A percentile compares a stretch with the other conserved stretches of the same genome.
These are phyloP conservation scores for Ictidomys tridecemlineatus DNA, from an alignment of 2,113 vertebrate species.

Conservation along the genomic window DNA sequence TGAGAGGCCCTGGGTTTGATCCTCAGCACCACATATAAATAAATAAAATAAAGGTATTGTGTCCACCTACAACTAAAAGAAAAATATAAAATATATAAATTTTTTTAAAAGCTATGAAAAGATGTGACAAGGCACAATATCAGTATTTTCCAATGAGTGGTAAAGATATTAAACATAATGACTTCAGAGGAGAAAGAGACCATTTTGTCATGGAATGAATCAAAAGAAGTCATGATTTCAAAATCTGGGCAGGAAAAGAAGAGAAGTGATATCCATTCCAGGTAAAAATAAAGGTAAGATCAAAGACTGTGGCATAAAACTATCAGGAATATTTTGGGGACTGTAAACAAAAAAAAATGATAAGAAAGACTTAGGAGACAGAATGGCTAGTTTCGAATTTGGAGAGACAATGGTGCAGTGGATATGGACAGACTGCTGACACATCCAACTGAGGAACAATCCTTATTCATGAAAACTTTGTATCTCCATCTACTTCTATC, in stretches of 20 bases:
- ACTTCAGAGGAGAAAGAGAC: background rate
- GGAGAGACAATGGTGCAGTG: background rate
- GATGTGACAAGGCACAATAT: background rate
- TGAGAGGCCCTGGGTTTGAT: too few species aligned
- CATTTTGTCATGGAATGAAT: background rate
- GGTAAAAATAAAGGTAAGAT: background rate
- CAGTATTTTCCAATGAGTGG: background rate
- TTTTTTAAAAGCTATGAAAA: background rate
- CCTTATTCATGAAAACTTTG: background rate
- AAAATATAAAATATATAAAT: too few species aligned
- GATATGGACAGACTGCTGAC: background rate
- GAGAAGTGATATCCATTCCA: background rate
- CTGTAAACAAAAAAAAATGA: background rate
- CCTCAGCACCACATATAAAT: too few species aligned
- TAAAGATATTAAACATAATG: background rate
- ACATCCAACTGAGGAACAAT: background rate
- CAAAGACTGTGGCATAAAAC: background rate
- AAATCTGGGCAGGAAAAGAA: background rate
- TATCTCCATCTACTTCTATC: background rate
- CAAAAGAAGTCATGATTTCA: background rate
- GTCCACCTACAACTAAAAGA: too few species aligned
- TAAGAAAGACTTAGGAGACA: background rate
- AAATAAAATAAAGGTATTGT: too few species aligned
- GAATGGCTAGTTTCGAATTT: too few species aligned
- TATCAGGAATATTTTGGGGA: background rate